Base-by-base conservation (phyloP, 1,140 invertebrate species). In the Frieseomelitta varia region DNA sequence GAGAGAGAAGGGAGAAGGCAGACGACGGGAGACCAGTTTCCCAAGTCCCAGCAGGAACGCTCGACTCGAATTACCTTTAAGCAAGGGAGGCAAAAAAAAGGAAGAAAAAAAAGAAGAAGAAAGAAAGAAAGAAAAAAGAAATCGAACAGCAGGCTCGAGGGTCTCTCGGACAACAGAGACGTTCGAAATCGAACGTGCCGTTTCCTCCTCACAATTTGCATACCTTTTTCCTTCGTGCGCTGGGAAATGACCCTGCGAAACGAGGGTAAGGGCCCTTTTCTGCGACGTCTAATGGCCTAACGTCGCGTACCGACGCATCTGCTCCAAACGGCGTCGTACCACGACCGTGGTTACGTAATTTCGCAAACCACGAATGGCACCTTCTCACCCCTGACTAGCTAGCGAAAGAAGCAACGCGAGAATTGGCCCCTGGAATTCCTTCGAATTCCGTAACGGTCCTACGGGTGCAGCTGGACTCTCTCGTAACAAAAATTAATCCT, bases 41-140 rank as follows among this genome's bases (percentile, higher is more conserved):
- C 73, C 68, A 56, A 19, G 79, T 81, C 73, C 78, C 84, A 55
- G n/a, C 53, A 81, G 77, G 21, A 71, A 47, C n/a, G 56, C 84
- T 86, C 84, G 77, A 55, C 56, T 85, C 47, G 74, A 80, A 80
- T 86, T 85, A 86, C 83, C 74, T 86, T 65, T 51, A 61, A 65
- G 67, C 73, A 39, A 75, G 56, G 72, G 39, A 69, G 27, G 71
- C 56, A 65, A 63, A 80, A 74, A 58, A 51, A 24, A 34, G 21
- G 17, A 15, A 12, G 1, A 71, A 67, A 55, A 39, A n/a, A 55
- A n/a, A n/a, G 21, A 4, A 15, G n/a, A 73, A 39, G 61, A 24
- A 53, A 14, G 68, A 24, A 47, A 55, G 79, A 78, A 47, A 30
- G 17, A 63, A 24, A 27, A 17, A 12, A 14, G 61, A 61, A 61